These are phyloP conservation scores for Aethes cnicana DNA, from an alignment of 2,888 invertebrate genomes.

Conservation along the genomic window DNA sequence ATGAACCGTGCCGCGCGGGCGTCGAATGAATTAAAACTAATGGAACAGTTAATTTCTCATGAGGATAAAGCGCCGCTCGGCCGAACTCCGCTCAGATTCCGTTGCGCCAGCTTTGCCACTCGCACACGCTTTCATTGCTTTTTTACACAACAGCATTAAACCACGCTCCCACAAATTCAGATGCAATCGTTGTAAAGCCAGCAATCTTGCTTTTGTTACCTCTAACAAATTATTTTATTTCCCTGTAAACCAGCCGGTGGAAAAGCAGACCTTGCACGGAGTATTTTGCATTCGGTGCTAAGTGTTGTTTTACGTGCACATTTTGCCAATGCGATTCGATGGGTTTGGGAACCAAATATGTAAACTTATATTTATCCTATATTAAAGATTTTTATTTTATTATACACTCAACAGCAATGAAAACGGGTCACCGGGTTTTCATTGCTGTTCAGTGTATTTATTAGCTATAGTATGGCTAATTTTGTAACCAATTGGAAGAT, in stretches of 20 bases:
- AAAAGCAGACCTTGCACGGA: conserved; percentile 7
- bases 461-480: too few species aligned
- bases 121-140: conserved; percentile 20
- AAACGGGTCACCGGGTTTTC: too few species aligned
- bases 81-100: conserved; percentile 56
- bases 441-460: too few species aligned
- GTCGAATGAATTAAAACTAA: conserved; percentile 80
- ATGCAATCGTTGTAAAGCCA: conserved; percentile 29
- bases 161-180: conserved; percentile 19
- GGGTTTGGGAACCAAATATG: too few species aligned
- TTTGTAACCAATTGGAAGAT: too few species aligned
- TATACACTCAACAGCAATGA: too few species aligned
- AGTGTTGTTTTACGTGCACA: too few species aligned
- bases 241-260: conserved; percentile 19
- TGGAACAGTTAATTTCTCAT: conserved; percentile 81
- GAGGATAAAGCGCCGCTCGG: conserved; percentile 67
- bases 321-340: too few species aligned
- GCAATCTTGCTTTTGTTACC: conserved; percentile 30
- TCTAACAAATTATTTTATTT: conserved; percentile 32
- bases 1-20: conserved; percentile 62
- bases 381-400: too few species aligned
- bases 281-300: too few species aligned
- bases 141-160: conserved; percentile 23
- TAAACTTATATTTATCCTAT: too few species aligned
- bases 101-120: conserved; percentile 36